Percentiles rank a stretch among this genome's conserved stretches.
These are phyloP conservation scores for Stenolophus ochropezus DNA, from an alignment of 2,888 invertebrate genomes.

Conservation along the genomic window DNA sequence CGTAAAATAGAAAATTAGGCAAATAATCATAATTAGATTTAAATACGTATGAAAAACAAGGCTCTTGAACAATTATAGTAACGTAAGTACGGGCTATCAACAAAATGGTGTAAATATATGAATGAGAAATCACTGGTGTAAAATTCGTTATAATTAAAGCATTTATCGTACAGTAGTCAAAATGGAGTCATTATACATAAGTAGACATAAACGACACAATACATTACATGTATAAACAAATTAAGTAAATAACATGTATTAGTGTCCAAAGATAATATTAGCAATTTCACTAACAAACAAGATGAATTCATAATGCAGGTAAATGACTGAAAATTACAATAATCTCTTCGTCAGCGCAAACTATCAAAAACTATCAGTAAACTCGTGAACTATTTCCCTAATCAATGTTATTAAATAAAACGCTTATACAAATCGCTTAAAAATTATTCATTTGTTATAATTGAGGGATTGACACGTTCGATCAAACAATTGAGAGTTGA, in stretches of 20 bases:
- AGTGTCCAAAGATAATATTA: slow-evolving; percentile 54
- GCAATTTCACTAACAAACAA: slow-evolving; percentile 46
- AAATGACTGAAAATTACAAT: slow-evolving; percentile 56
- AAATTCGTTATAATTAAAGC: slow-evolving; percentile 52
- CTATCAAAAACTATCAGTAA: slow-evolving; percentile 48
- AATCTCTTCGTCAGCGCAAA: slow-evolving; percentile 41
- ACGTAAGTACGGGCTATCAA: not conserved
- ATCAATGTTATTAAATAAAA: slow-evolving; percentile 49
- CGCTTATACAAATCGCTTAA: slow-evolving; percentile 27
- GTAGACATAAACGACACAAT: slow-evolving; percentile 51
- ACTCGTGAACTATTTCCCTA: slow-evolving; percentile 47
- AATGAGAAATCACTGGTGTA: slow-evolving; percentile 41
- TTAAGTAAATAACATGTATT: slow-evolving; percentile 56
- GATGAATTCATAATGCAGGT: slow-evolving; percentile 53
- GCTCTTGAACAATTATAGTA: slow-evolving; percentile 18
- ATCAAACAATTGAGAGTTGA: slow-evolving; percentile 55
- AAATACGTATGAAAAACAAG: slow-evolving; percentile 23
- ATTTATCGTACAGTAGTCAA: slow-evolving; percentile 51
- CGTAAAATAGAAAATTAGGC: slow-evolving; percentile 29
- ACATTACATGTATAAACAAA: slow-evolving; percentile 55
- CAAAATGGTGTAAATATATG: slow-evolving; percentile 19
- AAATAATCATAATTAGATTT: slow-evolving; percentile 38
- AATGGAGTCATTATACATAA: slow-evolving; percentile 52
- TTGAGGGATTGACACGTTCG: slow-evolving; percentile 53
- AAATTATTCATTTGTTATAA: slow-evolving; percentile 54